Percentiles rank a stretch among this genome's conserved stretches.
These are phyloP conservation scores for Syngnathus floridae DNA, from an alignment of 2,113 vertebrate species.

Conservation along the genomic window DNA sequence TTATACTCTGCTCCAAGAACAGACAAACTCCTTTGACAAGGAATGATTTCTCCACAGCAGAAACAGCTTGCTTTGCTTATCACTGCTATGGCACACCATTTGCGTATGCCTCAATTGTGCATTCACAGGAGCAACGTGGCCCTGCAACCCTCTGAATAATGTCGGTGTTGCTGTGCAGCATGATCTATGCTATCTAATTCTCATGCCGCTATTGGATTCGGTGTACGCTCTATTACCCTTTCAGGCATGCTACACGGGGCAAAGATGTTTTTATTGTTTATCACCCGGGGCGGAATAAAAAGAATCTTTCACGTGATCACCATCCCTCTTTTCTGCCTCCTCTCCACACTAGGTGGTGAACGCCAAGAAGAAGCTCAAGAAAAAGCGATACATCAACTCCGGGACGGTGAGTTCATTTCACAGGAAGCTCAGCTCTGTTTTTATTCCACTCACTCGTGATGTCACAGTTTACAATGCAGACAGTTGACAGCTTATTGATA, in stretches of 20 bases:
- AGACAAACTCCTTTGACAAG: neutral
- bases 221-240: slow-evolving; percentile 53
- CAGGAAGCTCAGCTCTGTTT: slow-evolving; percentile 25
- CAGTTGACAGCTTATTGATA: slow-evolving; percentile 6
- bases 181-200: slow-evolving; percentile 59
- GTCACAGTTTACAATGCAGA: slow-evolving; percentile 11
- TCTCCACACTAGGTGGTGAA: slow-evolving; percentile 79
- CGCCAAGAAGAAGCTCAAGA: slow-evolving; percentile 93
- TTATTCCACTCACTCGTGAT: slow-evolving; percentile 7
- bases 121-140: neutral
- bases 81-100: neutral
- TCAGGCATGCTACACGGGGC: slow-evolving; percentile 33
- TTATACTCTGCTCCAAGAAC: neutral
- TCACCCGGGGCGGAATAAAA: slow-evolving; percentile 36
- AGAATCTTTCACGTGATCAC: slow-evolving; percentile 43
- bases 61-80: neutral
- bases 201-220: slow-evolving; percentile 56
- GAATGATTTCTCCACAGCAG: neutral
- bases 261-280: slow-evolving; percentile 53
- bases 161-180: slow-evolving; percentile 25
- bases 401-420: slow-evolving; percentile 76
- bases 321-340: slow-evolving; percentile 29
- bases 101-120: neutral
- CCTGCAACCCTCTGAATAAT: slow-evolving; percentile 30
- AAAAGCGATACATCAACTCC: slow-evolving; percentile 90